Evolutionary conservation across 2,113 vertebrate genomes (phyloP), one percentile per base, ranked within the genome.

Genomic region (Telmatochromis bifrenatus): DNA sequence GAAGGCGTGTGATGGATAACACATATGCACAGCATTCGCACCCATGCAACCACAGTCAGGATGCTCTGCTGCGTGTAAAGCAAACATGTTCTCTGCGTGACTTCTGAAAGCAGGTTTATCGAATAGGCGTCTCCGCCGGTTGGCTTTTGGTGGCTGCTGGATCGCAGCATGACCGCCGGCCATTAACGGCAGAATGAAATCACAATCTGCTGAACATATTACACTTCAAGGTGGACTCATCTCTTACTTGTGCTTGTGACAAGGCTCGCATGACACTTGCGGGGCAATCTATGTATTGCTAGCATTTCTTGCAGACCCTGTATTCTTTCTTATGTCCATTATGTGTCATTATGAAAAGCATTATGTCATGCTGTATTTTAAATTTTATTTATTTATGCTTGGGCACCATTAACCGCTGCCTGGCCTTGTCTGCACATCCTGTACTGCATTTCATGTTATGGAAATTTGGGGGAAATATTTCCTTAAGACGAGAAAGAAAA

Each of bases 221-320:
- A 75, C 17, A 49, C 14, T 77, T 49, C 45, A 33, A 51, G 73
- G 47, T 77, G 26, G 42, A 49, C 42, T 49, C 70, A 83, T 81
- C 49, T 81, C 81, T 82, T 31, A 79, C 53, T 8, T 87, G 85
- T 75, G 81, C 42, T 89, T 47, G 51, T 56, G 77, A 35, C 5
- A 83, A 84, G 9, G 73, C 54, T 39, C 79, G 80, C 81, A 15
- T 75, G 83, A 87, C 31, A 65, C 45, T 70, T 53, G 62, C 81
- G 31, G 82, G 33, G 87, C 77, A 84, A 26, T 70, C 54, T 12
- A 39, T 14, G 37, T 81, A 81, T 87, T 84, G 89, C 81, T 82
- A 70, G 70, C 87, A 60, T 92, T 79, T 51, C 3, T 82, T 89
- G 85, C 58, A 14, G 77, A 87, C 85, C 83, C 85, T 90, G 86